phyloP scores from a whole-genome alignment of 2,888 invertebrate species.

The Drosophila kambysellisi region DNA sequence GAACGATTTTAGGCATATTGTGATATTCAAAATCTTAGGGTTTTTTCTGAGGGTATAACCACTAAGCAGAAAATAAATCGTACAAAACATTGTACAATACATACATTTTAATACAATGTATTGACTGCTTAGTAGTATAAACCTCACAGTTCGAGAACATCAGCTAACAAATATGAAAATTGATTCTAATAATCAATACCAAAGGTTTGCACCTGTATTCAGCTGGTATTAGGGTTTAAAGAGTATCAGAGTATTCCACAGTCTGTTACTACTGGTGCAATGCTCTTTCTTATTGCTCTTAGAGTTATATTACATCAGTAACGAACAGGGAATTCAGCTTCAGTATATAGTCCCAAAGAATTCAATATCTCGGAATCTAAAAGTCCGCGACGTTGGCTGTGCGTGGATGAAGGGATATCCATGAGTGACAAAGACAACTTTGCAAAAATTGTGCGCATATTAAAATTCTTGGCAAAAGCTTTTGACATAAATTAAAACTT shows the following conservation, averaged over 20 bases:
- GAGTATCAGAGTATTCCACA: not conserved
- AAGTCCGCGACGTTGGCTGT: constrained; percentile 5
- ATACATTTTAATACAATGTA: too few species aligned
- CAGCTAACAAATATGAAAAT: not conserved
- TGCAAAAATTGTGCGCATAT: constrained; percentile 82
- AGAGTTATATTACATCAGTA: not conserved
- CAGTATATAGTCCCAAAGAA: constrained; percentile 44
- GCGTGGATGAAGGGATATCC: constrained; percentile 28
- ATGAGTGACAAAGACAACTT: constrained; percentile 66
- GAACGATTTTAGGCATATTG: not conserved
- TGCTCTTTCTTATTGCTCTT: not conserved
- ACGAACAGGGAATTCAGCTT: constrained; percentile 14
- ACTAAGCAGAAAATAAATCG: too few species aligned
- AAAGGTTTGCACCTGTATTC: not conserved
- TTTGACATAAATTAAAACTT: constrained; percentile 85
- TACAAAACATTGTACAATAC: too few species aligned
- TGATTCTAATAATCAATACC: not conserved
- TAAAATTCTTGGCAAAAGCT: constrained; percentile 85
- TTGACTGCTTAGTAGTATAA: too few species aligned
- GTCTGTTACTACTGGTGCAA: not conserved
- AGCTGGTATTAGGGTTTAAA: not conserved
- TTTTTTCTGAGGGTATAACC: not conserved
- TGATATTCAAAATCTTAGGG: not conserved
- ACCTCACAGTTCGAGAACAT: not conserved
- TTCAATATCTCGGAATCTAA: constrained; percentile 49